phyloP scores from a whole-genome alignment of 2,113 vertebrate genomes.

The Strix uralensis region DNA sequence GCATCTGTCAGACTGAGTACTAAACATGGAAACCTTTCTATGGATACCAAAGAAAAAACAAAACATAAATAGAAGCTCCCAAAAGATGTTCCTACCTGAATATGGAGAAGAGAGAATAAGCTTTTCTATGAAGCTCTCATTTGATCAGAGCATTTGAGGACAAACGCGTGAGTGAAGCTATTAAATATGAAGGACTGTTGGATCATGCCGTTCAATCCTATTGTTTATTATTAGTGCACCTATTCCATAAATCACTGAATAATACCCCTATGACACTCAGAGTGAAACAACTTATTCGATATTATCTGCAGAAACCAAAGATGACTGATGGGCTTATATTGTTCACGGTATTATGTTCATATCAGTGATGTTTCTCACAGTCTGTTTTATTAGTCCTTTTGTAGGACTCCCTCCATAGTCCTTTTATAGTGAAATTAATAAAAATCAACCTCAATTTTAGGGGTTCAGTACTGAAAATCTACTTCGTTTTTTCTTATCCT shows the following conservation, averaged over 20 bases:
- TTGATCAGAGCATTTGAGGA: not conserved
- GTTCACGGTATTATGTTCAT: not conserved
- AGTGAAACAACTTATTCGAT: not conserved
- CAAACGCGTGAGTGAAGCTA: not conserved
- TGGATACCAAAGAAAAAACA: not conserved
- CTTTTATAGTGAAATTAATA: not conserved
- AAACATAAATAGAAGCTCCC: not conserved
- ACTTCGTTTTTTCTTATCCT: not conserved
- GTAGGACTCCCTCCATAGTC: not conserved
- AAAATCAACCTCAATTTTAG: not conserved
- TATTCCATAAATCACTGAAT: not conserved
- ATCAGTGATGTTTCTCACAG: not conserved
- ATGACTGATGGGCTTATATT: not conserved
- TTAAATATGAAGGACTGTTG: not conserved
- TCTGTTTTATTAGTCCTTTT: not conserved
- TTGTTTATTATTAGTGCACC: not conserved
- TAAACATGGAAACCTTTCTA: not conserved
- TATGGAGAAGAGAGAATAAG: not conserved
- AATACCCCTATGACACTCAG: not conserved
- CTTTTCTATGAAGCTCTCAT: not conserved
- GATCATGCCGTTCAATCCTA: not conserved
- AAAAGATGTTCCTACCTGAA: not conserved
- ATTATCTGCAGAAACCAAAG: not conserved
- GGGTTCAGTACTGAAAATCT: not conserved
- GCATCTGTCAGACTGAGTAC: not conserved